These are phyloP conservation scores for Pelodytes ibericus DNA, from an alignment of 2,797 vertebrate species.

Conservation along the genomic window DNA sequence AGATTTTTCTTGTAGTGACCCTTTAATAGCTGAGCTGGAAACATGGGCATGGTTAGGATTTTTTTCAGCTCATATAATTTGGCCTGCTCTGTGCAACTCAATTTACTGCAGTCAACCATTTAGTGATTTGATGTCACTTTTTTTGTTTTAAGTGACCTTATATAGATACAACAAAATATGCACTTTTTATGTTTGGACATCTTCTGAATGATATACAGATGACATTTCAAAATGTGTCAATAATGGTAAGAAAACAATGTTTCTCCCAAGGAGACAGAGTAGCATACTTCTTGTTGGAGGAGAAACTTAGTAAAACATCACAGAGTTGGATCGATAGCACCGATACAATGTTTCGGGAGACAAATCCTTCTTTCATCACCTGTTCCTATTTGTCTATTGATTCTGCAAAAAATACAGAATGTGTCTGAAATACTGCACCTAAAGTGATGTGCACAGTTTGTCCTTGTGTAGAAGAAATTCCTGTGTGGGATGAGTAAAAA, in stretches of 20 bases:
- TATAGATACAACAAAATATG: background rate
- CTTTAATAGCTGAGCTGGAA: too few species aligned
- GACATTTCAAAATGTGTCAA: conserved; percentile 19
- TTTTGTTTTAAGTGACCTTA: too few species aligned
- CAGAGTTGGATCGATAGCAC: conserved; percentile 46
- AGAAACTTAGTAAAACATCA: conserved; percentile 45
- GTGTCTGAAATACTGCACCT: conserved; percentile 43
- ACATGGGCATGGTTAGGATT: too few species aligned
- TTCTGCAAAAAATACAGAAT: conserved; percentile 47
- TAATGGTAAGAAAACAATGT: conserved; percentile 6
- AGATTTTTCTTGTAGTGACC: too few species aligned
- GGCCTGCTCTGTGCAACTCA: too few species aligned
- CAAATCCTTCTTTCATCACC: conserved; percentile 53
- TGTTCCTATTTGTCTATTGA: conserved; percentile 51
- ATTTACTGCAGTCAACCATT: too few species aligned
- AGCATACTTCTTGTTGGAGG: conserved; percentile 23
- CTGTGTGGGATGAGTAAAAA: conserved; percentile 31
- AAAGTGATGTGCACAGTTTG: conserved; percentile 31
- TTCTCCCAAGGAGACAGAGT: conserved; percentile 23
- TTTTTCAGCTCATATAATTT: too few species aligned
- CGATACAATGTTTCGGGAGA: conserved; percentile 50
- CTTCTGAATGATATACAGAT: conserved; percentile 24
- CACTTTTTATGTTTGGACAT: background rate
- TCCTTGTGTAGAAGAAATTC: conserved; percentile 28
- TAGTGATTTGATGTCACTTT: too few species aligned